These are phyloP conservation scores for Patiria miniata DNA, from an alignment of 35 echinoderm and acorn worm species.

Conservation along the genomic window DNA sequence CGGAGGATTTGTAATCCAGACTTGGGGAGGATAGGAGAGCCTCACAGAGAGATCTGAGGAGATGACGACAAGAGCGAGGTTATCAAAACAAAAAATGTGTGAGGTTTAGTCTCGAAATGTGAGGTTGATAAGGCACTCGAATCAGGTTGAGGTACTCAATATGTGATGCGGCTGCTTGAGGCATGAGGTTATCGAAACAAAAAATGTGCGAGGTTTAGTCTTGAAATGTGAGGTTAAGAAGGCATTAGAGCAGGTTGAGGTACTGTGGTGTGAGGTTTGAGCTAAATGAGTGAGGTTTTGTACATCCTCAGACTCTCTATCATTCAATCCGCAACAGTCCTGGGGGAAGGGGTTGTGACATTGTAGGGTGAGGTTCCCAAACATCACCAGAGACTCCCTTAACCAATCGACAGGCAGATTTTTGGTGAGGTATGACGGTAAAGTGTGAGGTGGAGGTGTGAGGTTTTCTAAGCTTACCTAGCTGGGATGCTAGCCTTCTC, in stretches of 20 bases:
- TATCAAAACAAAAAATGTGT: background rate
- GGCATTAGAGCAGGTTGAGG: no score
- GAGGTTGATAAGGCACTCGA: no score
- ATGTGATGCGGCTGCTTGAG: background rate
- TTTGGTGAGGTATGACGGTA: background rate
- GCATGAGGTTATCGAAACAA: no score
- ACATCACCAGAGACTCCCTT: background rate
- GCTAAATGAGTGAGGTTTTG: no score
- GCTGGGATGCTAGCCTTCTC: constrained; percentile 59
- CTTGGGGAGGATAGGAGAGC: constrained; percentile 54
- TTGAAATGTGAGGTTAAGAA: no score
- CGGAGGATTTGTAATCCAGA: constrained; percentile 68
- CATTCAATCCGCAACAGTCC: no score
- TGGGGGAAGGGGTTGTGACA: background rate
- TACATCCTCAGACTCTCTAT: no score
- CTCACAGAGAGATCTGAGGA: constrained; percentile 82
- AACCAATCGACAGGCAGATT: background rate
- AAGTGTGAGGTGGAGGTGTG: background rate
- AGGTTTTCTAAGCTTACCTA: constrained; percentile 37
- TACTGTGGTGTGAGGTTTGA: no score
- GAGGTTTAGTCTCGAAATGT: no score
- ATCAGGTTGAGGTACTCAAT: no score
- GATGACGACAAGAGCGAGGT: background rate
- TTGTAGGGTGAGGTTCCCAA: background rate
- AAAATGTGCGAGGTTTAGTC: no score